A percentile compares a stretch with the other conserved stretches of the same genome.
Evolutionary conservation across 2,113 vertebrate species (phyloP).

Genomic region (Apus apus): DNA sequence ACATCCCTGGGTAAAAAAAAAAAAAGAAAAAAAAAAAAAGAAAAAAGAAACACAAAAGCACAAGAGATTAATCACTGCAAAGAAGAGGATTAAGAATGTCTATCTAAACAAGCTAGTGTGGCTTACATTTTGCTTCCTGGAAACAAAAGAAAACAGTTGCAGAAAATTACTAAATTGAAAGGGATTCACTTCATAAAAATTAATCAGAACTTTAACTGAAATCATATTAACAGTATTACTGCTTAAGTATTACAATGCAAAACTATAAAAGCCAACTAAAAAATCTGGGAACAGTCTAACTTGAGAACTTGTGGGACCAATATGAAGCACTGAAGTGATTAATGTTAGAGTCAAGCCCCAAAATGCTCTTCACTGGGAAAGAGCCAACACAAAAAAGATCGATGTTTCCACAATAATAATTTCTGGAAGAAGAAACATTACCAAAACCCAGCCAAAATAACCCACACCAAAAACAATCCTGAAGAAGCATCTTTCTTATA

Average conservation of each 20-base stretch:
- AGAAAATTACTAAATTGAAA: neutral
- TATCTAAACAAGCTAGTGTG: neutral
- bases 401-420: neutral
- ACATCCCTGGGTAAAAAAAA: conserved; percentile 84
- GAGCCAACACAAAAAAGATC: neutral
- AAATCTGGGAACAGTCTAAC: neutral
- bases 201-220: neutral
- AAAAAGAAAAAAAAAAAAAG: neutral
- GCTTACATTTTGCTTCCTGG: neutral
- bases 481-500: neutral
- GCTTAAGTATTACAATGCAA: neutral
- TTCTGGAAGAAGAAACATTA: neutral
- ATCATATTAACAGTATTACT: neutral
- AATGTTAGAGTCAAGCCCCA: neutral
- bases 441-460: neutral
- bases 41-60: conserved; percentile 25
- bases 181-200: neutral
- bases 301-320: neutral
- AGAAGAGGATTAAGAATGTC: neutral
- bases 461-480: neutral
- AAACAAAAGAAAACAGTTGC: neutral
- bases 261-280: neutral
- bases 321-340: neutral
- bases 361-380: neutral
- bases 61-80: conserved; percentile 18